Evolutionary conservation across 2,888 invertebrate species (phyloP).

Genomic region (Acronicta psi): DNA sequence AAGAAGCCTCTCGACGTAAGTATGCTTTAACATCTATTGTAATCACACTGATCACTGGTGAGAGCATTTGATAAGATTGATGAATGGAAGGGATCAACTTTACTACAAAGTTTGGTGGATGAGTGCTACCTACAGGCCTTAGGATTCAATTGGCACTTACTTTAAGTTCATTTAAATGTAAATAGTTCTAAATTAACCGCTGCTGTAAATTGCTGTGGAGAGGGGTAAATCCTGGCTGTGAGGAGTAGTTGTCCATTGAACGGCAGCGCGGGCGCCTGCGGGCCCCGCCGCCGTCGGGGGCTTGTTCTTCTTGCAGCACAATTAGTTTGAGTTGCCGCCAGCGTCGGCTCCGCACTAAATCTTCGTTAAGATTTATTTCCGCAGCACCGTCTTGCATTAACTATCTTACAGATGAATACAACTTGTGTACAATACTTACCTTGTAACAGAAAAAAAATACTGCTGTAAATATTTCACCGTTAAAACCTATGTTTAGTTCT

Average conservation of each 20-base stretch:
- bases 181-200: slow-evolving; percentile 88
- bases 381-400: slow-evolving; percentile 89
- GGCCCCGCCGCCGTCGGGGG: slow-evolving; percentile 73
- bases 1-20: slow-evolving; percentile 99
- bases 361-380: slow-evolving; percentile 88
- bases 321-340: slow-evolving; percentile 92
- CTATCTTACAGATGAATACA: slow-evolving; percentile 85
- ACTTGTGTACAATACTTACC: slow-evolving; percentile 87
- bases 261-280: slow-evolving; percentile 65
- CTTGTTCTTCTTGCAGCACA: slow-evolving; percentile 93
- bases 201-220: slow-evolving; percentile 87
- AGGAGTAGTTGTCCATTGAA: slow-evolving; percentile 88
- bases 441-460: slow-evolving; percentile 82
- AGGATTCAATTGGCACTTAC: slow-evolving; percentile 88
- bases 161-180: slow-evolving; percentile 86
- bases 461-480: slow-evolving; percentile 89
- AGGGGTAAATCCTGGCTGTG: slow-evolving; percentile 87
- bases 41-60: slow-evolving; percentile 59
- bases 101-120: slow-evolving; percentile 87
- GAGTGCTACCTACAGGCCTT: slow-evolving; percentile 88
- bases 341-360: slow-evolving; percentile 86
- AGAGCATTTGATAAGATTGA: slow-evolving; percentile 78
- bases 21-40: slow-evolving; percentile 78
- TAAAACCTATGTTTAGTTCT: slow-evolving; percentile 89
- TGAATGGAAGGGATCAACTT: slow-evolving; percentile 86